Base-by-base conservation (phyloP, 2,888 invertebrate genomes). In the Malthinus seriepunctatus region DNA sequence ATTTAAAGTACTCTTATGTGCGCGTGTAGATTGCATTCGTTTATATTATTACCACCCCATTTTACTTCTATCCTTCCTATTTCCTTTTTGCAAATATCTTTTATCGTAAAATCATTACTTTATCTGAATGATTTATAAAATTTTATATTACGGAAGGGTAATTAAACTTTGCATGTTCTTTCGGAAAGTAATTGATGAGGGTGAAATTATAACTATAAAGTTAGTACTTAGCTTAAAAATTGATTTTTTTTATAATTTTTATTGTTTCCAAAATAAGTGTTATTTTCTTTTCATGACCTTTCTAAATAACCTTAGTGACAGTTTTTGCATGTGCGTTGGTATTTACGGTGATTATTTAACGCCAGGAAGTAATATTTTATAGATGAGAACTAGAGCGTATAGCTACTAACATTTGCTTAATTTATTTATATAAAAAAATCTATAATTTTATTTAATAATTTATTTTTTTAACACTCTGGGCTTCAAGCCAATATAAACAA, bases 401-500 rank as follows among this genome's bases (percentile, higher is more conserved):
- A 52, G 59, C 66, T 60, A 33, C 51, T 66, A 66, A 57, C 66
- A 66, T 66, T 66, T 66, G 37, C 46, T 33, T 10, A n/a, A 23
- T 53, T 58, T 53, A 48, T 58, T 48, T 39, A 42, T 47, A 48
- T 23, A 54, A 42, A 42, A 42, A 44, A 23, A 23, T 23, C 23
- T 23, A 23, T 23, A 23, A 23, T 23, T 23, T 23, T 23, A 23
- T 23, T 23, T 23, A 23, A 23, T 23, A 23, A 23, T 5, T 23
- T 23, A 23, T 23, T 23, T 23, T 23, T 23, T 23, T 23, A 3
- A 3, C 2, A 23, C 23, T 2, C 23, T 23, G 23, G 23, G 23
- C 23, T 23, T 5, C 3, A 23, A 23, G 23, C 23, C 23, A 23
- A 23, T 5, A 5, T 23, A 23, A 23, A 23, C 23, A 23, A 5